phyloP scores from a whole-genome alignment of 2,888 invertebrate species.

The Trilocha varians region DNA sequence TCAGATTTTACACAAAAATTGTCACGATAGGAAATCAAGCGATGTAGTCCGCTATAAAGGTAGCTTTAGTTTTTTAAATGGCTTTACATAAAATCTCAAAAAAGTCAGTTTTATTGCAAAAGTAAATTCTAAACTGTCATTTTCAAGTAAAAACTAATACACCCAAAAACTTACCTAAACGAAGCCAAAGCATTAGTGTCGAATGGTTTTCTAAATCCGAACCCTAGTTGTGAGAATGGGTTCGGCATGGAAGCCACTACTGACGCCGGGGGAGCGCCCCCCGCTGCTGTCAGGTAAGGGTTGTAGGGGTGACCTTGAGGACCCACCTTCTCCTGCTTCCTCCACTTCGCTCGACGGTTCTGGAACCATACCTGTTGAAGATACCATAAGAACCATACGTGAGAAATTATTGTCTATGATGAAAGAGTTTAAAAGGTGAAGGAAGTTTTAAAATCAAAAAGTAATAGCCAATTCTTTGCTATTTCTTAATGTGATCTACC shows the following conservation, averaged over 20 bases:
- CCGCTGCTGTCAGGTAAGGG: constrained; percentile 80
- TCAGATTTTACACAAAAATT: too few species aligned
- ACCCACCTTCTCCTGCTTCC: constrained; percentile 94
- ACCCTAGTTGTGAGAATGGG: constrained; percentile 85
- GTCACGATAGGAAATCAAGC: too few species aligned
- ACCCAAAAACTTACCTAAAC: constrained; percentile 71
- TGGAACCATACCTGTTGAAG: constrained; percentile 97
- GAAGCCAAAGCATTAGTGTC: constrained; percentile 78
- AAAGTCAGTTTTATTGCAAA: too few species aligned
- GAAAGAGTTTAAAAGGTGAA: too few species aligned
- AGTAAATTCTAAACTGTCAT: constrained; percentile 1
- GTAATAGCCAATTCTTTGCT: too few species aligned
- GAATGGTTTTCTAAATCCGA: constrained; percentile 82
- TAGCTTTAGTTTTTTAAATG: too few species aligned
- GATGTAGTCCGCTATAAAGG: too few species aligned
- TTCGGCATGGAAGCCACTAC: constrained; percentile 85
- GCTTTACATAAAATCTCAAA: too few species aligned
- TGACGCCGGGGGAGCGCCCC: constrained; percentile 77
- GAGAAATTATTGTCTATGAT: too few species aligned
- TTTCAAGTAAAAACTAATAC: neutral
- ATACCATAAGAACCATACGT: too few species aligned
- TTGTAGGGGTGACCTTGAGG: constrained; percentile 93
- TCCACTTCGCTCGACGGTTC: constrained; percentile 93
- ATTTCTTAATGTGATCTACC: too few species aligned
- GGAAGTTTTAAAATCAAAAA: too few species aligned